phyloP scores from a whole-genome alignment of 1,140 invertebrate genomes.

The Bombus affinis region DNA sequence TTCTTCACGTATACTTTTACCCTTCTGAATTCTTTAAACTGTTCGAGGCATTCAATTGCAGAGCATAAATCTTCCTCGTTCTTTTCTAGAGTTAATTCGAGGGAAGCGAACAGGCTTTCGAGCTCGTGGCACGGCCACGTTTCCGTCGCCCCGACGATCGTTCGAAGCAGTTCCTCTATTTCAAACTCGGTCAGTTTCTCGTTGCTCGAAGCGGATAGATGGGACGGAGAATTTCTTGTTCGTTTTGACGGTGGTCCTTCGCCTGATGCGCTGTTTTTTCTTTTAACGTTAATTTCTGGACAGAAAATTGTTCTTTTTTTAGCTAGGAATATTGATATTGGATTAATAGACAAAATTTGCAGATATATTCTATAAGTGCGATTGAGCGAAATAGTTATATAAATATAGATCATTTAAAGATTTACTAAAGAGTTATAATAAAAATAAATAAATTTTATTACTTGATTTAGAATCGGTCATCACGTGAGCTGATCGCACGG shows the following conservation, averaged over 20 bases:
- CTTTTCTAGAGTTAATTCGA: slow-evolving; percentile 68
- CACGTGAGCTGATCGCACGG: slow-evolving; percentile 56
- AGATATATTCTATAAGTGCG: too few species aligned
- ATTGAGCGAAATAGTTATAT: not conserved
- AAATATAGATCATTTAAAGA: too few species aligned
- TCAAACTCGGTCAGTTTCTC: slow-evolving; percentile 64
- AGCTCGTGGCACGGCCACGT: slow-evolving; percentile 70
- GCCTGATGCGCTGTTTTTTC: slow-evolving; percentile 65
- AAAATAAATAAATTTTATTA: slow-evolving; percentile 26
- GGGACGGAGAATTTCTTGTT: slow-evolving; percentile 35
- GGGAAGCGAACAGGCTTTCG: slow-evolving; percentile 66
- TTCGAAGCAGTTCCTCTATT: slow-evolving; percentile 68
- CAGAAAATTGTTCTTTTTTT: not conserved
- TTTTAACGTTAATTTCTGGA: slow-evolving; percentile 58
- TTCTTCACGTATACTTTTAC: slow-evolving; percentile 37
- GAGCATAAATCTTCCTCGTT: slow-evolving; percentile 58
- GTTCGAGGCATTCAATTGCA: slow-evolving; percentile 65
- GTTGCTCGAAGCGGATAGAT: slow-evolving; percentile 29
- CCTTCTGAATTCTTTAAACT: slow-evolving; percentile 57
- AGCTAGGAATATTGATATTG: not conserved
- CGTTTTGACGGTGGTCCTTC: slow-evolving; percentile 68
- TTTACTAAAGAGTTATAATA: too few species aligned
- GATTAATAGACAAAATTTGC: too few species aligned
- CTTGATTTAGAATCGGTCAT: slow-evolving; percentile 50
- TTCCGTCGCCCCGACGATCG: slow-evolving; percentile 64